Percentiles rank a stretch among this genome's conserved stretches.
phyloP scores from a whole-genome alignment of 2,888 invertebrate genomes.

The Seira sanloemensis region DNA sequence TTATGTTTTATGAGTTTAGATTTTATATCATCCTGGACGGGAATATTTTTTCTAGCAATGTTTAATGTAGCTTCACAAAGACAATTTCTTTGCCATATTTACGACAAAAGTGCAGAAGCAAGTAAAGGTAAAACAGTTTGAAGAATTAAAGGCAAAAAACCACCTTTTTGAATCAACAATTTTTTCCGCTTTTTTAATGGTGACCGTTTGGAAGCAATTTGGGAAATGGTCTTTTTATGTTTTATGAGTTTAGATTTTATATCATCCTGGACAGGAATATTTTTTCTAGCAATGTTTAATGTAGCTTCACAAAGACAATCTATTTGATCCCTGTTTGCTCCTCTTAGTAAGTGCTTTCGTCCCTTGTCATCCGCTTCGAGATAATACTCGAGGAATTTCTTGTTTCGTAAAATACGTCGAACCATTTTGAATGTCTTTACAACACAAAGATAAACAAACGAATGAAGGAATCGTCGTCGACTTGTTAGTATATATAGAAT shows the following conservation, averaged over 20 bases:
- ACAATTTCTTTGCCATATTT: too few species aligned
- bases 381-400: slow-evolving; percentile 17
- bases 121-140: not conserved
- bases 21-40: not conserved
- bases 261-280: not conserved
- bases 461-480: not conserved
- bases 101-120: not conserved
- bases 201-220: not conserved
- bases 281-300: slow-evolving; percentile 19
- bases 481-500: too few species aligned
- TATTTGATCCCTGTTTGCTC: not conserved
- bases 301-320: slow-evolving; percentile 10
- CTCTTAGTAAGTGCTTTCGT: slow-evolving; percentile 15
- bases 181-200: not conserved
- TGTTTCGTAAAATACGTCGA: not conserved
- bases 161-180: slow-evolving; percentile 13
- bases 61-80: slow-evolving; percentile 23
- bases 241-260: not conserved
- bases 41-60: slow-evolving; percentile 15
- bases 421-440: not conserved
- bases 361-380: not conserved
- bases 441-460: not conserved
- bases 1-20: not conserved
- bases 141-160: slow-evolving; percentile 17
- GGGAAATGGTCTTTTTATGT: not conserved